Evolutionary conservation across 2,113 vertebrate genomes (phyloP).

Genomic region (Siniperca knerii): DNA sequence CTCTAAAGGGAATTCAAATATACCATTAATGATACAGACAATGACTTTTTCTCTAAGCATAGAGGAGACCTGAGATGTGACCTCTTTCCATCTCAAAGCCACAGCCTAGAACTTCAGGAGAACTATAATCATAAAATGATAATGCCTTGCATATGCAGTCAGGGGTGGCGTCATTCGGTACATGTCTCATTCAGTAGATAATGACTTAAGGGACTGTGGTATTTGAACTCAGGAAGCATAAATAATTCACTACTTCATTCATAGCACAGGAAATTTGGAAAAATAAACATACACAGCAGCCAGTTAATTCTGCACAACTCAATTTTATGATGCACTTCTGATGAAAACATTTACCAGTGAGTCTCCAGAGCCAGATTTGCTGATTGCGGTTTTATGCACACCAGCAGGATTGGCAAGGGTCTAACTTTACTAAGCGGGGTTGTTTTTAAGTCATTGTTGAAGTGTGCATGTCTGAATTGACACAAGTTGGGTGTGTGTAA

Average conservation of each 20-base stretch:
- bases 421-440: neutral
- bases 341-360: conserved; percentile 47
- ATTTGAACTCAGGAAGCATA: conserved; percentile 58
- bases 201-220: conserved; percentile 68
- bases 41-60: neutral
- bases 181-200: conserved; percentile 53
- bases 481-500: neutral
- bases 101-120: neutral
- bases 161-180: conserved; percentile 34
- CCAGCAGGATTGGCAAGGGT: conserved; percentile 14
- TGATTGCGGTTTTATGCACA: conserved; percentile 48
- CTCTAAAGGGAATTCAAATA: conserved; percentile 9
- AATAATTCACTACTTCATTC: conserved; percentile 58
- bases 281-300: conserved; percentile 61
- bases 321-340: conserved; percentile 37
- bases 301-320: conserved; percentile 23
- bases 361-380: conserved; percentile 29
- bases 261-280: conserved; percentile 54
- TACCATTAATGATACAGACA: neutral
- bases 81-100: conserved; percentile 19
- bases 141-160: conserved; percentile 39
- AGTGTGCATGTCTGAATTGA: neutral
- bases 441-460: neutral
- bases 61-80: conserved; percentile 8
- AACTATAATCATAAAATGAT: conserved; percentile 39